Evolutionary conservation across 2,797 vertebrate species (phyloP).

Genomic region (Arctocebus calabarensis): DNA sequence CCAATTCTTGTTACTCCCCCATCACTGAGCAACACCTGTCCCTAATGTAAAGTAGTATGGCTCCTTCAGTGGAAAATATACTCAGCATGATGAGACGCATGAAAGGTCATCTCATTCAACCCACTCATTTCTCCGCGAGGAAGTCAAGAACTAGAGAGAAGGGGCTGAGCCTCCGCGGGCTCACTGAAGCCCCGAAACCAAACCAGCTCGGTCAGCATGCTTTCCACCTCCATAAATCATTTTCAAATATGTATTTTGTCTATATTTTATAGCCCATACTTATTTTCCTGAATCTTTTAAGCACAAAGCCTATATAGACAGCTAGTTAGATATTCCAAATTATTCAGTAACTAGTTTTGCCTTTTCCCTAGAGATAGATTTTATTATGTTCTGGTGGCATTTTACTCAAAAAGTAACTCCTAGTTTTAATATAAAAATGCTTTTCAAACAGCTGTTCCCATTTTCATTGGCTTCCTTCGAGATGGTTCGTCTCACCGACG

Average conservation of each 20-base stretch:
- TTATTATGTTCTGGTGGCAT: background rate
- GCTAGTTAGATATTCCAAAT: background rate
- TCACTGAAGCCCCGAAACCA: background rate
- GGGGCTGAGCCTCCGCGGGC: background rate
- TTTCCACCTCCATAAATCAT: conserved; percentile 1
- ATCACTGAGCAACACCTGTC: background rate
- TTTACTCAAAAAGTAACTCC: conserved; percentile 20
- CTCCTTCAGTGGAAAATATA: conserved; percentile 53
- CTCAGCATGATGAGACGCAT: background rate
- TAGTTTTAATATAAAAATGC: conserved; percentile 31
- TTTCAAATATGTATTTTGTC: background rate
- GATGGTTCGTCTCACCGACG: background rate
- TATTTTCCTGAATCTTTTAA: background rate
- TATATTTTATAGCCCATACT: background rate
- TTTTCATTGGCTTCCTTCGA: background rate
- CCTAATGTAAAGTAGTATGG: background rate
- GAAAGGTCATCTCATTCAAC: conserved; percentile 73
- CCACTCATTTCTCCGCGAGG: conserved; percentile 66
- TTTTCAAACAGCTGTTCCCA: background rate
- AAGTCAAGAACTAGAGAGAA: background rate
- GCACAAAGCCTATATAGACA: background rate
- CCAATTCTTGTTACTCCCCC: conserved; percentile 3
- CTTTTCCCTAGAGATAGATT: background rate
- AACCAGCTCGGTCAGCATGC: conserved; percentile 60
- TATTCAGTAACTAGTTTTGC: background rate